Evolutionary conservation across 2,113 vertebrate genomes (phyloP), one percentile per base, ranked within the genome.

Genomic region (Smithornis capensis): DNA sequence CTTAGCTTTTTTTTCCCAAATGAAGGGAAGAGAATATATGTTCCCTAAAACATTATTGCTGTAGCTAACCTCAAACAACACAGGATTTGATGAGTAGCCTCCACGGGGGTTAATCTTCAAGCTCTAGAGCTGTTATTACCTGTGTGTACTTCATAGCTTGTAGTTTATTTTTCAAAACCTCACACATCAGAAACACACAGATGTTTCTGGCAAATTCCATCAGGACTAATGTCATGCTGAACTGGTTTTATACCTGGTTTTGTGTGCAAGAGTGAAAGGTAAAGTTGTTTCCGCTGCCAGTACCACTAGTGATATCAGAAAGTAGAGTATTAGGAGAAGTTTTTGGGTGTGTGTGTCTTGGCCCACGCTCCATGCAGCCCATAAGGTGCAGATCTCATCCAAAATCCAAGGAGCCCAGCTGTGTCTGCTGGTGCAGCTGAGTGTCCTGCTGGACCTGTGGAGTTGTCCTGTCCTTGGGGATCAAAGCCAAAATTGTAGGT

Each of bases 331-430:
- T 83, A 49, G 27, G 19, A 19, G 29, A 60, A 17, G 17, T 77
- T 59, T 87, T 17, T 37, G 14, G 47, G 29, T 17, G 16, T n/a
- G 49, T 73, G 33, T 65, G 16, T 44, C 35, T 42, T 2, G 3
- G 15, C 6, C 19, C 17, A 7, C 2, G 7, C 5, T 19, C 49
- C 9, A 10, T 1, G 0, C 33, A 47, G 8, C 21, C 80, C 13
- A 10, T 18, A 33, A 63, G 8, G 52, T 31, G 24, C 45, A 53
- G 55, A 49, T 8, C 23, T 80, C n/a, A 8, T 77, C 35, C 38
- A 38, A 59, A 69, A n/a, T 38, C 24, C 38, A 59, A 78, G 64
- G 52, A 82, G 18, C 29, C 15, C 47, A n/a, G 12, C 16, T 38
- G 12, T 38, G 40, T 40, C 64, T 68, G 33, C 17, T 52, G 64